Conservation (phyloP, 1,140 invertebrate genomes). For the Monomorium pharaonis region DNA sequence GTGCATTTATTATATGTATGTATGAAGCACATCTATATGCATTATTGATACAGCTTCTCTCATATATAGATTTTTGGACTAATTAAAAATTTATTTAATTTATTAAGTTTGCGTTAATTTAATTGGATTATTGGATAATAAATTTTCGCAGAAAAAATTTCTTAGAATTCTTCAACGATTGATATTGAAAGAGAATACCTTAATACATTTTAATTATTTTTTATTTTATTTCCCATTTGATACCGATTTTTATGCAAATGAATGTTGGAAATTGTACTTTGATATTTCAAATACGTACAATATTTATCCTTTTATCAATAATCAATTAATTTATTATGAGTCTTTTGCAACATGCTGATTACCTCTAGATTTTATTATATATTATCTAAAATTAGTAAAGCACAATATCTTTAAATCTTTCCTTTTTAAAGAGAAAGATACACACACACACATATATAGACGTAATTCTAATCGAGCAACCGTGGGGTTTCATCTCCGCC, state of each 20-base stretch:
- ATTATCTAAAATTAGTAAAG: background rate
- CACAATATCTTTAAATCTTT: constrained; percentile 29
- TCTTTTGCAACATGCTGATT: too few species aligned
- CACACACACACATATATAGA: constrained; percentile 61
- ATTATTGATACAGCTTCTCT: background rate
- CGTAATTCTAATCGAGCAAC: constrained; percentile 40
- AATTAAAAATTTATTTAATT: background rate
- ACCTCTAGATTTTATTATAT: too few species aligned
- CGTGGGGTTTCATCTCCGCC: constrained; percentile 66
- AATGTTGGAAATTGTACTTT: too few species aligned
- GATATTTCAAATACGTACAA: too few species aligned
- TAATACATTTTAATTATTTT: too few species aligned
- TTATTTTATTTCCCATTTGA: too few species aligned
- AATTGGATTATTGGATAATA: background rate
- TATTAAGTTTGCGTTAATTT: background rate
- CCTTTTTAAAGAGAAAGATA: background rate
- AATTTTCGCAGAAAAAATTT: background rate
- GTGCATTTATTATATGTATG: background rate
- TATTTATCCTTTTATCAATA: too few species aligned
- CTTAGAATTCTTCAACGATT: background rate
- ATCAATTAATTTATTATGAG: too few species aligned
- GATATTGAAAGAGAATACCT: background rate
- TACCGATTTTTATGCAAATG: too few species aligned
- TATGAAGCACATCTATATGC: background rate
- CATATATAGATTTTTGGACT: background rate